Base-by-base conservation (phyloP, 2,888 invertebrate genomes). In the Tiliacea citrago region DNA sequence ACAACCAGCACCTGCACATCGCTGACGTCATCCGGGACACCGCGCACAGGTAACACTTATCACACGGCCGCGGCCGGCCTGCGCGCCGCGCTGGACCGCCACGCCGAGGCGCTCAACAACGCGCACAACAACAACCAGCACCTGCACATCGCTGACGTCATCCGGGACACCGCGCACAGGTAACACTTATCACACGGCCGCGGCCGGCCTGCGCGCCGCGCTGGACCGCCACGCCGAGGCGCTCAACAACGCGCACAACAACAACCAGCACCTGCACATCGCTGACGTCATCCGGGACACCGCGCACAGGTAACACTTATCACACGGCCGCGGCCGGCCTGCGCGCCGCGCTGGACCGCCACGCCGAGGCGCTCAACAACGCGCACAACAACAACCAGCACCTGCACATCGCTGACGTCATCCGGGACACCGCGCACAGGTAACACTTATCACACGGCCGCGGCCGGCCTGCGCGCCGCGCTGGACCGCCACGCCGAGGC, bases 211-310 rank as follows among this genome's bases (percentile, higher is more conserved):
- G 75, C 91, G 92, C 10, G 87, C 89, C 0, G 95, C 95, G 58
- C 92, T 95, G 7, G 92, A 95, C 62, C 86, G 92, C 0, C 95
- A 94, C 90, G 85, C 92, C 0, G 94, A 92, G 12, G 90, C 89
- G 73, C 91, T 95, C n/a, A 81, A 77, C 69, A 79, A 82, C 71
- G 82, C 88, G 24, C 70, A 57, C 24, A 9, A 42, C 84, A 79
- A 51, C 77, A 66, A 67, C 87, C 73, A 88, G 51, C 89, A 88
- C 68, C 83, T 90, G 9, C 90, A 89, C 29, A 87, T 93, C 80
- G 89, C 93, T 42, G 83, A 82, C 69, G 88, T 90, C 75, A 85
- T 95, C 47, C 81, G 91, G 24, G 70, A 95, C 0, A 89, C 92
- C 6, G 90, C 93, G 58, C 95, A 93, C 87, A 87, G 89, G 95